Percentiles rank a stretch among this genome's conserved stretches.
phyloP scores from a whole-genome alignment of 2,888 invertebrate species.

The Conops quadrifasciatus region DNA sequence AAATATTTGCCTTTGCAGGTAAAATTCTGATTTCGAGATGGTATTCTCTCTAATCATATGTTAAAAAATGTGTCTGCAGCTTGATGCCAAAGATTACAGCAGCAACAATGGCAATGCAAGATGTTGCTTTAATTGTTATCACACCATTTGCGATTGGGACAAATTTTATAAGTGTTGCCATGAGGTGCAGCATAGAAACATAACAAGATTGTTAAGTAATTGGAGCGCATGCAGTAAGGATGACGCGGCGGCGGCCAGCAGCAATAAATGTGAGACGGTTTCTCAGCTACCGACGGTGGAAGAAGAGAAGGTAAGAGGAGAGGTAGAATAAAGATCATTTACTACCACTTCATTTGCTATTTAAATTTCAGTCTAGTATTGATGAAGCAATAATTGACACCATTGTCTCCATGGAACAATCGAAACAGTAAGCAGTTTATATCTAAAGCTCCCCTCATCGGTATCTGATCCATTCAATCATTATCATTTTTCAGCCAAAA shows the following conservation, averaged over 20 bases:
- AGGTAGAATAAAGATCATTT: neutral
- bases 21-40: neutral
- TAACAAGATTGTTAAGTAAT: conserved; percentile 7
- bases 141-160: conserved; percentile 21
- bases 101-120: neutral
- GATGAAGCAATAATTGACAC: too few relatives aligned
- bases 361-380: too few relatives aligned
- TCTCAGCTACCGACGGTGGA: neutral
- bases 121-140: conserved; percentile 14
- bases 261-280: too few relatives aligned
- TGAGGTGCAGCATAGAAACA: neutral
- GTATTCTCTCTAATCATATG: too few relatives aligned
- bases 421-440: neutral
- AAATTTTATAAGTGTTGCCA: conserved; percentile 19
- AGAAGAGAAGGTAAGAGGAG: neutral
- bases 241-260: neutral
- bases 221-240: neutral
- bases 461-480: too few relatives aligned
- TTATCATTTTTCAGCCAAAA: too few relatives aligned
- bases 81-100: neutral
- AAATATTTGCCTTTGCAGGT: conserved; percentile 19
- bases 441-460: neutral
- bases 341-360: too few relatives aligned
- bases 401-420: neutral
- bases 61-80: neutral